phyloP scores from a whole-genome alignment of 30 jellyfish, hydroid and myxozoan genomes.

The Euphysa ruthae region DNA sequence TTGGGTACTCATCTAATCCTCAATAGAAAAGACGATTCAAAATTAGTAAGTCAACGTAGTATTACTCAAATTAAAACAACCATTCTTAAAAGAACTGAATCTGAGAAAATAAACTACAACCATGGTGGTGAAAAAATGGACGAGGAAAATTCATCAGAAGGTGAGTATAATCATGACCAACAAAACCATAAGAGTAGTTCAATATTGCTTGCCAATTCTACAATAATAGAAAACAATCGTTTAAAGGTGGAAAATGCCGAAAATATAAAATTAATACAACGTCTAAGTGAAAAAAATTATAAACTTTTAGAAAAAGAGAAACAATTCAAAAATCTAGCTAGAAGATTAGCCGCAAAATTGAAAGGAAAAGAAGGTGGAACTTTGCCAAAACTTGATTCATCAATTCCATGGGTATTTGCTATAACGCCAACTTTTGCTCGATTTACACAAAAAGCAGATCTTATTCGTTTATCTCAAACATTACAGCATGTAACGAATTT shows the following conservation, averaged over 20 bases:
- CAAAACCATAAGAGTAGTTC: neutral
- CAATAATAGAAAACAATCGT: neutral
- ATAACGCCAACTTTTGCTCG: constrained; percentile 90
- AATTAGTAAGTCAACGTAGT: neutral
- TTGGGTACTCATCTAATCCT: constrained; percentile 3
- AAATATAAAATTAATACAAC: neutral
- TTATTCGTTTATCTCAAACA: constrained; percentile 81
- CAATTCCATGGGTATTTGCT: constrained; percentile 89
- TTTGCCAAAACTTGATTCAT: constrained; percentile 83
- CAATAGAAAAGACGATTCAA: neutral
- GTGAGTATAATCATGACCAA: neutral
- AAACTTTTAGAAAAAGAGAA: constrained; percentile 5
- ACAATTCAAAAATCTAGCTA: constrained; percentile 63
- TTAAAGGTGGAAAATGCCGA: neutral
- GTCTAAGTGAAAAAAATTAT: neutral
- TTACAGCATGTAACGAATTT: constrained; percentile 69
- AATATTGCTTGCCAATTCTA: neutral
- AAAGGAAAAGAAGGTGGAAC: constrained; percentile 61
- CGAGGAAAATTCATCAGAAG: neutral
- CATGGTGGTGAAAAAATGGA: neutral
- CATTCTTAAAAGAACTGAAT: neutral
- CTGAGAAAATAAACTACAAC: neutral
- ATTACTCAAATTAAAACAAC: neutral
- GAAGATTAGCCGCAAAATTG: constrained; percentile 65
- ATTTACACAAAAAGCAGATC: constrained; percentile 89